Percentiles rank a stretch among this genome's conserved stretches.
Conservation (phyloP, 2,888 invertebrate genomes). For the Marronus borbonicus region DNA sequence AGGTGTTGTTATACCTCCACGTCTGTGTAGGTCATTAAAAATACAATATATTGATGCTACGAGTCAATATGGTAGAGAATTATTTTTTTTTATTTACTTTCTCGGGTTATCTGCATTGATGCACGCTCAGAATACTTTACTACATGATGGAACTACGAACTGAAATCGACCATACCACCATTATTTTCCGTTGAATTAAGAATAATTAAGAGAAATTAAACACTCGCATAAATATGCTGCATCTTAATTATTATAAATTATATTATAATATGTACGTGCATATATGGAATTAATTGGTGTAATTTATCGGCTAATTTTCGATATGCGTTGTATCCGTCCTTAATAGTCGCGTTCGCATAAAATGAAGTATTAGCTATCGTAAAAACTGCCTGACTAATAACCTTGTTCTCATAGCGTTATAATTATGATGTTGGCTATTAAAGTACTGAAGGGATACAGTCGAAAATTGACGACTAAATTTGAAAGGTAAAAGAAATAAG, state of each 20-base stretch:
- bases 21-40: constrained; percentile 30
- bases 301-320: constrained; percentile 13
- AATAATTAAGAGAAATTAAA: constrained; percentile 36
- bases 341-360: constrained; percentile 17
- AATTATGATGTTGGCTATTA: constrained; percentile 22
- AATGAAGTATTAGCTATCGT: constrained; percentile 9
- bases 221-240: not conserved
- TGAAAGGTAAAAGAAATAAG: constrained; percentile 3
- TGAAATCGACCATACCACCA: not conserved
- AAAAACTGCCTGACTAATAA: constrained; percentile 29
- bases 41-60: constrained; percentile 31
- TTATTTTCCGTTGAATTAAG: constrained; percentile 8
- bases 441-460: not conserved
- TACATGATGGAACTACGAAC: too few relatives aligned
- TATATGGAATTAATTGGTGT: constrained; percentile 6
- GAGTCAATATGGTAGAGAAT: constrained; percentile 2
- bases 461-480: not conserved
- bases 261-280: constrained; percentile 15
- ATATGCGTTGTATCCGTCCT: not conserved
- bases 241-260: not conserved
- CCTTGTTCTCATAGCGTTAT: not conserved
- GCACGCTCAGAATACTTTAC: not conserved
- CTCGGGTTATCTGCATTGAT: not conserved
- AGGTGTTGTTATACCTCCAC: constrained; percentile 33
- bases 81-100: not conserved